A percentile compares a stretch with the other conserved stretches of the same genome.
These are phyloP conservation scores for Mesochorus sp. DNA, from an alignment of 2,888 invertebrate genomes.

Conservation along the genomic window DNA sequence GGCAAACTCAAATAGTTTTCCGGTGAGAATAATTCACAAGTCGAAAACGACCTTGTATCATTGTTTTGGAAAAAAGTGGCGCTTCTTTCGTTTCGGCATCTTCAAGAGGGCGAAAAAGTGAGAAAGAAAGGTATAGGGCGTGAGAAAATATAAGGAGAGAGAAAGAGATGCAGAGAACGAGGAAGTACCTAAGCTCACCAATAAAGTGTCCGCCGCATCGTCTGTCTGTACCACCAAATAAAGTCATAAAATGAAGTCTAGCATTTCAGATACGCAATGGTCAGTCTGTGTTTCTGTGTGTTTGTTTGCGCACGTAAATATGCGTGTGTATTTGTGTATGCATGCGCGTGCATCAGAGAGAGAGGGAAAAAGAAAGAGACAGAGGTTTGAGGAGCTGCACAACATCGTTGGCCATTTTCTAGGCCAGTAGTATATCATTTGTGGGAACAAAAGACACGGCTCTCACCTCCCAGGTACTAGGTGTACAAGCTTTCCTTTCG, in stretches of 20 bases:
- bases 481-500: conserved; percentile 11
- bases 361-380: background rate
- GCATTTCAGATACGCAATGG: conserved; percentile 24
- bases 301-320: too few relatives aligned
- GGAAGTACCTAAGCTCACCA: conserved; percentile 67
- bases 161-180: conserved; percentile 18
- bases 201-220: conserved; percentile 65
- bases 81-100: conserved; percentile 57
- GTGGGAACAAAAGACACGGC: conserved; percentile 50
- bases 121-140: background rate
- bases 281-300: too few relatives aligned
- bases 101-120: background rate
- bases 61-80: conserved; percentile 64
- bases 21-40: conserved; percentile 12
- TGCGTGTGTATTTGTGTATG: too few relatives aligned
- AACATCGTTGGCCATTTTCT: conserved; percentile 52
- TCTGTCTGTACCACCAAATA: conserved; percentile 47
- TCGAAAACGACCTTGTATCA: background rate
- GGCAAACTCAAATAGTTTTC: background rate
- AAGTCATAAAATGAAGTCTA: conserved; percentile 61
- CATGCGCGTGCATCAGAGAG: too few relatives aligned
- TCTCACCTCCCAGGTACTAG: conserved; percentile 46
- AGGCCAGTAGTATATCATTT: conserved; percentile 53
- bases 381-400: conserved; percentile 14
- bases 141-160: conserved; percentile 6